These are phyloP conservation scores for Pelodytes ibericus DNA, from an alignment of 2,797 vertebrate species.

Conservation along the genomic window DNA sequence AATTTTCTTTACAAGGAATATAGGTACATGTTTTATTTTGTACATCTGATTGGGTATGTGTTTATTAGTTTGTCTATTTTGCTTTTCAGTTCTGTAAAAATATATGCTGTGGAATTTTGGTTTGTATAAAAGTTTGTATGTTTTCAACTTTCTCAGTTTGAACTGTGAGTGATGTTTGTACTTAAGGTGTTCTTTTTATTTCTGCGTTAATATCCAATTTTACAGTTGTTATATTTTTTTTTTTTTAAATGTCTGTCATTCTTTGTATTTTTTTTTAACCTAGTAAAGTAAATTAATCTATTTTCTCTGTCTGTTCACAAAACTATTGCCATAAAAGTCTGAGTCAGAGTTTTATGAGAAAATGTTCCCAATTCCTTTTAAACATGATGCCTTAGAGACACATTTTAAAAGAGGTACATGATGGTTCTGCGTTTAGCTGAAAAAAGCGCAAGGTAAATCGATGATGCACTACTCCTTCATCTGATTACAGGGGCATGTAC, in stretches of 20 bases:
- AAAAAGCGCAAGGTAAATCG: no score
- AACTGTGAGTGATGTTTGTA: no score
- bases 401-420: neutral
- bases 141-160: no score
- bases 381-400: neutral
- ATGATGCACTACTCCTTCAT: no score
- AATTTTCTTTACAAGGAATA: no score
- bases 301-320: neutral
- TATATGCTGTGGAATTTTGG: neutral
- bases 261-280: neutral
- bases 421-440: no score
- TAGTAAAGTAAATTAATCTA: neutral
- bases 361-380: neutral
- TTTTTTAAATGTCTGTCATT: neutral
- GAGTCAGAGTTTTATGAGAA: neutral
- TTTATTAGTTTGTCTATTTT: no score
- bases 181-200: neutral
- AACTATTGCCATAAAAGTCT: neutral
- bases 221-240: neutral
- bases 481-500: no score
- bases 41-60: no score
- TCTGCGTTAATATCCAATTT: neutral
- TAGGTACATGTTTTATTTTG: no score
- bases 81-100: no score
- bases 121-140: neutral